Evolutionary conservation across 2,113 vertebrate genomes (phyloP), one percentile per base, ranked within the genome.

Genomic region (Sinocyclocheilus rhinocerous): DNA sequence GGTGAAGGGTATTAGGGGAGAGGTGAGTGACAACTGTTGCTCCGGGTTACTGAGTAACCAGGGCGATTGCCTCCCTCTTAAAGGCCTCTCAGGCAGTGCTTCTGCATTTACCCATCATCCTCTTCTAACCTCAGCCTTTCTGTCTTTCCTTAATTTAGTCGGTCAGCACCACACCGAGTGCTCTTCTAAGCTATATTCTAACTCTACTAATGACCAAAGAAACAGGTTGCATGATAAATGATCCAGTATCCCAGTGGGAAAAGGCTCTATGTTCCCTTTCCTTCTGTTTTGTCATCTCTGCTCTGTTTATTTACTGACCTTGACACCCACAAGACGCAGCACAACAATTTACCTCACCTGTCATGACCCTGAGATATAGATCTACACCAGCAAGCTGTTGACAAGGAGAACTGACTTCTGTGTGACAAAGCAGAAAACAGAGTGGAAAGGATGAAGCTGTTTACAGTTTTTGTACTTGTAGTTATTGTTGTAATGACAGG

Each of bases 1-100:
- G 93, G 93, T 93, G 89, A 95, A 94, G 86, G 94, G 91, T 90
- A 95, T 92, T 93, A 91, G 94, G 93, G 92, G 91, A 95, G 93
- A 94, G 95, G 93, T 94, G 92, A 95, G 89, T 73, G 78, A 89
- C 81, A 87, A 91, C 87, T 91, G 80, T 85, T 78, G 91, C 92
- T 91, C 84, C 26, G 88, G 88, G 94, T 95, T 94, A 94, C 92
- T 94, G 90, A 95, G 93, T 94, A 94, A 94, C 94, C 82, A 86
- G 89, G 87, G 86, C 69, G 86, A 91, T 91, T 73, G 76, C 87
- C 45, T 88, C 90, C 76, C 88, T 85, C 52, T 80, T 79, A 79
- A 76, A 88, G 86, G 90, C 89, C 90, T 90, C 88, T 86, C 75
- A 16, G 36, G 61, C 13, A 63, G 63, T 77, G 84, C 83, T 83